A percentile compares a stretch with the other conserved stretches of the same genome.
phyloP scores from a whole-genome alignment of 2,888 invertebrate genomes.

The Periphyllus acericola region DNA sequence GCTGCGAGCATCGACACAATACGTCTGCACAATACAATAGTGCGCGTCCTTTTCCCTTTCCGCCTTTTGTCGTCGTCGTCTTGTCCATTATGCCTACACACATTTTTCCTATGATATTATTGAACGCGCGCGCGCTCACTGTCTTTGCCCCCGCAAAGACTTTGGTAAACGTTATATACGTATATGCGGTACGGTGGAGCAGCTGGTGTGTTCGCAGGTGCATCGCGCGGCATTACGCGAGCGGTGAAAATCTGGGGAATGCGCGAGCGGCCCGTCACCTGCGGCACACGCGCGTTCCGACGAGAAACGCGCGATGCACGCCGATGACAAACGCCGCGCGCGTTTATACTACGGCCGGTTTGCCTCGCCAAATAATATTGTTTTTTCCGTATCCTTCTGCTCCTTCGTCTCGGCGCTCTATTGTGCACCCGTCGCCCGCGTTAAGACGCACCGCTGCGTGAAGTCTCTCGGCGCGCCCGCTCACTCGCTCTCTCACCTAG shows the following conservation, averaged over 20 bases:
- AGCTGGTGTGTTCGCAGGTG: slow-evolving; percentile 28
- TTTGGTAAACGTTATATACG: too few species aligned
- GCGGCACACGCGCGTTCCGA: slow-evolving; percentile 4
- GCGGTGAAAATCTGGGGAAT: slow-evolving; percentile 35
- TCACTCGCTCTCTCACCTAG: not conserved
- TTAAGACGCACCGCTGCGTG: not conserved
- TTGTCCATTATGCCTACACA: not conserved
- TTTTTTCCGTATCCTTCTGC: not conserved
- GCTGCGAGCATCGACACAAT: not conserved
- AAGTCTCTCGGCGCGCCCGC: too few species aligned
- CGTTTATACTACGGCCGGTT: too few species aligned
- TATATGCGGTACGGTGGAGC: not conserved
- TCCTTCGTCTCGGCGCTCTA: not conserved
- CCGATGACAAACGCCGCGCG: not conserved
- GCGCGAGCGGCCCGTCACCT: not conserved
- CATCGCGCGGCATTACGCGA: not conserved
- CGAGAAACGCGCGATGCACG: too few species aligned
- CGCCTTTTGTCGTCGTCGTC: slow-evolving; percentile 1
- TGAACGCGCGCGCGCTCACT: not conserved
- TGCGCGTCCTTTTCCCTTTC: slow-evolving; percentile 24
- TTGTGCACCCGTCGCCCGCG: not conserved
- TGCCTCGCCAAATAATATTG: too few species aligned
- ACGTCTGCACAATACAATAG: not conserved
- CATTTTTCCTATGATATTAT: not conserved
- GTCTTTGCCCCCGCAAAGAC: not conserved